Base-by-base conservation (phyloP, 2,113 vertebrate genomes). In the Epinephelus fuscoguttatus region DNA sequence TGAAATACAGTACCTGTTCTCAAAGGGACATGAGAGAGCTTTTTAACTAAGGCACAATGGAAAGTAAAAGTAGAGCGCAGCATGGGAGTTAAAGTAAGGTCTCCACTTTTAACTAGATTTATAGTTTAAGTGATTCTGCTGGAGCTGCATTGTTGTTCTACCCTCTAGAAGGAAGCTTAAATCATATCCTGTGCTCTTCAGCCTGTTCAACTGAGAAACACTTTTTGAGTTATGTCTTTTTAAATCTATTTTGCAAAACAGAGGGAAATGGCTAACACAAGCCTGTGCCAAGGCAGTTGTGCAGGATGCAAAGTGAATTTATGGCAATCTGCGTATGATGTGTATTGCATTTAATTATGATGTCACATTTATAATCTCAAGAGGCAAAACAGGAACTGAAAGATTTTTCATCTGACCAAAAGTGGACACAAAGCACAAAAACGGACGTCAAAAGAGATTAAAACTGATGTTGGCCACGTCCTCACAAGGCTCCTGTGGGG, bases 1-100 rank as follows among this genome's bases (percentile, higher is more conserved):
- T 89, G 64, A 92, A 93, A 85, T 72, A 67, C 55, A 78, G 62
- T 27, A 77, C 27, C 71, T 86, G 33, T 69, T 81, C 84, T 82
- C 61, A 68, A 75, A 75, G 56, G 62, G 55, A 84, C 30, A 68
- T 19, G 19, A 25, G 83, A 33, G 25, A 82, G 68, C 60, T 84
- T 56, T 84, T 88, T 68, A 75, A 86, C 61, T 49, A 45, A 75
- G 49, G 55, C 27, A 21, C 45, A 68, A 80, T 45, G 62, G 52
- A 74, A 75, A 67, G 74, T 66, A 49, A 71, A 75, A 84, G 68
- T 18, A 82, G 76, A 69, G 27, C 6, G 56, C 75, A 59, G 57
- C 72, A 62, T 59, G 73, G 63, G 78, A 70, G 69, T 74, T 47
- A 61, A 15, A 57, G 52, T 18, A 9, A 64, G 47, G 52, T 47